Conservation (phyloP, 2,888 invertebrate species). For the Eilema caniola region DNA sequence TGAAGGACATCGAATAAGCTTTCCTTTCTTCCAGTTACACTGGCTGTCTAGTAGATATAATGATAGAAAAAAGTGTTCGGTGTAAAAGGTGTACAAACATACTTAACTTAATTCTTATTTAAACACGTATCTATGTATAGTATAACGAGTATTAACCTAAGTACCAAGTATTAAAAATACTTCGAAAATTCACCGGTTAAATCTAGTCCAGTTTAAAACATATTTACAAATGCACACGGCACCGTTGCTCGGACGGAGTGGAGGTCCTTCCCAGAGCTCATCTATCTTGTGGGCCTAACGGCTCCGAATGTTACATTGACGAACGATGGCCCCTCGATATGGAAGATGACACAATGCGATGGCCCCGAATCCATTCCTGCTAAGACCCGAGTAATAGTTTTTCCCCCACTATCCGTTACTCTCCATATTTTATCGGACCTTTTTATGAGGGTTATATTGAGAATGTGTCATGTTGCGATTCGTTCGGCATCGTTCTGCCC, state of each 20-base stretch:
- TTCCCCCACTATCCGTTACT: constrained; percentile 69
- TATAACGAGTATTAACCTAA: too few species aligned
- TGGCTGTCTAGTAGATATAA: too few species aligned
- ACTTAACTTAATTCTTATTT: too few species aligned
- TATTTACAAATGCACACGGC: constrained; percentile 73
- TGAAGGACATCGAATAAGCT: too few species aligned
- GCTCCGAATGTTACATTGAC: constrained; percentile 67
- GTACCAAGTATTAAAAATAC: background rate
- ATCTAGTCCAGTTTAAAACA: constrained; percentile 62
- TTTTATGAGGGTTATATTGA: constrained; percentile 79
- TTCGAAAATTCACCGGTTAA: background rate
- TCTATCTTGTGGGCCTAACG: constrained; percentile 68
- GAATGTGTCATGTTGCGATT: constrained; percentile 73
- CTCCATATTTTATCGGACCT: constrained; percentile 77
- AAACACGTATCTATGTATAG: too few species aligned
- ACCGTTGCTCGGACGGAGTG: constrained; percentile 56
- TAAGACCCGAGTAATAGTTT: constrained; percentile 75
- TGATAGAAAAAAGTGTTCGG: too few species aligned
- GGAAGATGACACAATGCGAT: constrained; percentile 81
- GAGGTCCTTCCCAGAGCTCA: constrained; percentile 52
- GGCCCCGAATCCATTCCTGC: constrained; percentile 78
- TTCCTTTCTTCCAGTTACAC: too few species aligned
- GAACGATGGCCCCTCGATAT: constrained; percentile 76
- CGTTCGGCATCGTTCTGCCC: constrained; percentile 60
- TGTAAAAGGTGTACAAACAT: too few species aligned